These are phyloP conservation scores for Meda fulgida DNA, from an alignment of 2,797 vertebrate genomes.

Conservation along the genomic window DNA sequence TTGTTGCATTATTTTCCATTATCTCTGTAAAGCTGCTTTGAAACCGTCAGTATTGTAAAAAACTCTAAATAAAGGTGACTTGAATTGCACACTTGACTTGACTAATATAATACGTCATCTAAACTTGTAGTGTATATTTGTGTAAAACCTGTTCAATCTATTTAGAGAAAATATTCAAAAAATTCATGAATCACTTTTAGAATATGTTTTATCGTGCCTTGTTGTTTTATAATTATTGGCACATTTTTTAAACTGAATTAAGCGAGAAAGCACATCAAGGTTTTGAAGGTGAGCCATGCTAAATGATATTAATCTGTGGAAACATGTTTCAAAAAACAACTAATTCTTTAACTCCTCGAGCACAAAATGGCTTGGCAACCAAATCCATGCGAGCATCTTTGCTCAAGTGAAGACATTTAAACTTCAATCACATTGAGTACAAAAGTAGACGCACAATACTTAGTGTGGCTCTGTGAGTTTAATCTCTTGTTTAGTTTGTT, in stretches of 20 bases:
- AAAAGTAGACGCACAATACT: background rate
- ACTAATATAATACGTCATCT: background rate
- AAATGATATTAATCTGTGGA: background rate
- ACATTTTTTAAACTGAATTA: background rate
- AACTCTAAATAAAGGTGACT: no score
- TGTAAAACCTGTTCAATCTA: background rate
- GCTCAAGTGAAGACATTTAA: slow-evolving; percentile 2
- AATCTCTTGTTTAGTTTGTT: slow-evolving; percentile 27
- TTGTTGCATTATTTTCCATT: no score
- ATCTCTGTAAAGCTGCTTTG: no score
- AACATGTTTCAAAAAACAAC: background rate
- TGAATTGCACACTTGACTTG: no score
- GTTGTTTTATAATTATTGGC: background rate
- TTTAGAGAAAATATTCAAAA: background rate
- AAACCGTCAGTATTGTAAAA: no score
- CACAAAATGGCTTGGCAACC: background rate
- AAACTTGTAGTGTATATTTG: background rate
- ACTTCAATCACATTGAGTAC: background rate
- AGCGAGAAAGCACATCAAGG: background rate
- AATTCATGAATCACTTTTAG: background rate
- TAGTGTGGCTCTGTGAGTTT: background rate
- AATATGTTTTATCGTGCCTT: background rate
- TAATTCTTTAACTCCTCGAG: background rate
- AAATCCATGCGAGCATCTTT: background rate
- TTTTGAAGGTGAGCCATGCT: background rate